phyloP scores from a whole-genome alignment of 2,113 vertebrate genomes.

The Scomber japonicus region DNA sequence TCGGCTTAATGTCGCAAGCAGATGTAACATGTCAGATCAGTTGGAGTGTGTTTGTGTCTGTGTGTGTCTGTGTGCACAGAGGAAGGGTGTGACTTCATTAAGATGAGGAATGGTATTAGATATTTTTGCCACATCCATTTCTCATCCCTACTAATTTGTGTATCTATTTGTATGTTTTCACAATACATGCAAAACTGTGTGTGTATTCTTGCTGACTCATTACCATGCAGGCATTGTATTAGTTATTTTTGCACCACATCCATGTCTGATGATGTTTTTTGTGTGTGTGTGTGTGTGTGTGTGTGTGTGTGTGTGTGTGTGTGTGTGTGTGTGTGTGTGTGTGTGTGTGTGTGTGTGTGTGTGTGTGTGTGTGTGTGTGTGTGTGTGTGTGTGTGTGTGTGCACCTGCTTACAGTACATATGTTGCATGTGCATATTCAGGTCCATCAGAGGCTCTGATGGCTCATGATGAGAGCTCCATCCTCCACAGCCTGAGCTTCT shows the following conservation, averaged over 20 bases:
- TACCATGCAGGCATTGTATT: neutral
- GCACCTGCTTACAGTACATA: neutral
- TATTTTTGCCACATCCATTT: slow-evolving; percentile 15
- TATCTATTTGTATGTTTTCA: neutral
- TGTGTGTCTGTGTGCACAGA: neutral
- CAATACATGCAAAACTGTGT: neutral
- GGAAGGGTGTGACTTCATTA: slow-evolving; percentile 27
- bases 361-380: neutral
- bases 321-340: neutral
- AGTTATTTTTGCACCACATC: neutral
- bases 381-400: neutral
- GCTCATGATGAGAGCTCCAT: neutral
- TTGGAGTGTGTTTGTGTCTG: neutral
- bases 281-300: neutral
- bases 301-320: neutral
- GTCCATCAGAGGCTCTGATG: neutral
- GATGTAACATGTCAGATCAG: slow-evolving; percentile 35
- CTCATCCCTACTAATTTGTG: neutral
- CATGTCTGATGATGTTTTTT: neutral
- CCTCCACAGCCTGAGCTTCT: neutral
- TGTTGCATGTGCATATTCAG: neutral
- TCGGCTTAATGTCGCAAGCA: slow-evolving; percentile 39
- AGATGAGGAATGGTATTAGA: slow-evolving; percentile 24
- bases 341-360: neutral
- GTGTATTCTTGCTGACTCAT: neutral